Base-by-base conservation (phyloP, 2,113 vertebrate species). In the Lasiurus cinereus region DNA sequence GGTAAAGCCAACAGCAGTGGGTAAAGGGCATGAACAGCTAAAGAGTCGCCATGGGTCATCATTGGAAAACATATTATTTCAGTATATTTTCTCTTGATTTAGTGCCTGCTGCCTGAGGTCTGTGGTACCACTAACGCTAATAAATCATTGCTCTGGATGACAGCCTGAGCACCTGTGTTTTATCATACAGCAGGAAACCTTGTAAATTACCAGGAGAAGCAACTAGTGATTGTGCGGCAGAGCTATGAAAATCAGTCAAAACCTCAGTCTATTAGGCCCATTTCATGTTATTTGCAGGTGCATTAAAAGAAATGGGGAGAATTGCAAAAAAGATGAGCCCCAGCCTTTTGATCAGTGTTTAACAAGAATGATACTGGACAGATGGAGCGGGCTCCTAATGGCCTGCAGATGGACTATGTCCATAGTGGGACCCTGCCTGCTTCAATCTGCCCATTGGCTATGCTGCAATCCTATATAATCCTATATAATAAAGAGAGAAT, bases 21-120 rank as follows among this genome's bases (percentile, higher is more conserved):
- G 95, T 96, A 98, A 98, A 97, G 97, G 96, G 97, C 96, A 97
- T 94, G 96, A 97, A 95, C 97, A 97, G 96, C 89, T 97, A 95
- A 97, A 98, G 98, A 94, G 96, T 97, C 97, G 97, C 97, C 70
- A 24, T 76, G 92, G 98, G 97, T 98, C 97, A 94, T 94, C 96
- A 97, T 27, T 94, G 92, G 96, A 98, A 98, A 98, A 98, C 94
- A 97, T 97, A 98, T 98, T 98, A 97, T 96, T 98, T 98, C 97
- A 97, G 92, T 97, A 95, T 92, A 97, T 82, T 94, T 96, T 92
- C 96, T 96, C 97, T 98, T 98, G 97, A 98, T 98, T 97, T 98
- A 98, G 96, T 97, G 97, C 92, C 97, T 96, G 97, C 96, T 97
- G 97, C 93, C 95, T 69, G 94, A 98, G 93, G 97, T 96, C 96